Percentiles rank a stretch among this genome's conserved stretches.
phyloP scores from a whole-genome alignment of 2,113 vertebrate species.

The Mobula birostris region DNA sequence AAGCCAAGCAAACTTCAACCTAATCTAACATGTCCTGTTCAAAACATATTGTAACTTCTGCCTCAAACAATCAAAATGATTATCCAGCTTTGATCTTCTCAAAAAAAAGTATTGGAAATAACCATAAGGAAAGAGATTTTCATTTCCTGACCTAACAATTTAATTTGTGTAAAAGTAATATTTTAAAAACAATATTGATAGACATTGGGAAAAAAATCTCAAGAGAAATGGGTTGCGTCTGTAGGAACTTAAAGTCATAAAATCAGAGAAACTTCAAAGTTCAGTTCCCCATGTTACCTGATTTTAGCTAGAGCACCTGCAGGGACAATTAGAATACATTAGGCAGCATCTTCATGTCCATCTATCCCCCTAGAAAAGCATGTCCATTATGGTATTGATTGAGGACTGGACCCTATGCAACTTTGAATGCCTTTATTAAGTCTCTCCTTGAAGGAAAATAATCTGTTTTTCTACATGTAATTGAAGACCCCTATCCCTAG shows the following conservation, averaged over 20 bases:
- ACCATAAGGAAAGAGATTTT: not conserved
- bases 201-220: not conserved
- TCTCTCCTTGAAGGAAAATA: not conserved
- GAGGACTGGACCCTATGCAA: not conserved
- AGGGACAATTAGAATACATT: not conserved
- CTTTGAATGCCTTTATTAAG: not conserved
- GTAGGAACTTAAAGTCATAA: not conserved
- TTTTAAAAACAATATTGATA: not conserved
- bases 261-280: not conserved
- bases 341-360: not conserved
- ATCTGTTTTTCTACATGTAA: not conserved
- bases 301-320: not conserved
- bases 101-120: not conserved
- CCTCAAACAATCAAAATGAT: not conserved
- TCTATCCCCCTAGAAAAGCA: not conserved
- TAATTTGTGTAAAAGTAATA: too few species aligned
- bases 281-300: not conserved
- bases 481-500: not conserved
- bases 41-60: not conserved
- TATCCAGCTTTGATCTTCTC: not conserved
- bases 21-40: too few species aligned
- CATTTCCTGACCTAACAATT: too few species aligned
- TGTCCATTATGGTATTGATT: not conserved
- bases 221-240: not conserved
- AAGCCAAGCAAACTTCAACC: not conserved